These are phyloP conservation scores for Temnothorax nylanderi DNA, from an alignment of 1,140 invertebrate species.

Conservation along the genomic window DNA sequence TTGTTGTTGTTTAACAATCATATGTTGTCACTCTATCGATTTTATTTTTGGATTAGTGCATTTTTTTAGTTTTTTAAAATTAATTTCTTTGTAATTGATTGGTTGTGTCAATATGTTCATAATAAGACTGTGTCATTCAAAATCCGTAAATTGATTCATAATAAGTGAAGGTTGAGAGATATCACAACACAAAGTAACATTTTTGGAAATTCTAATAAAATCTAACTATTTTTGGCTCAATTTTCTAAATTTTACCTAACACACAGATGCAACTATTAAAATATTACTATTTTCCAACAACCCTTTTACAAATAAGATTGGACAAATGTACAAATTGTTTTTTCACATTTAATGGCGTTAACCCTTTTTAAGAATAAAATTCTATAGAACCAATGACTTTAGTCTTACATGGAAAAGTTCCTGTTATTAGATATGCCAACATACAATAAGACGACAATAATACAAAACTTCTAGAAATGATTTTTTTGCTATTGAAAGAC, in stretches of 20 bases:
- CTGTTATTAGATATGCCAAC: not conserved
- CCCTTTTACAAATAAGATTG: not conserved
- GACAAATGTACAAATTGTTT: not conserved
- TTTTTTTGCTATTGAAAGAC: not conserved
- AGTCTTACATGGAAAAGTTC: not conserved
- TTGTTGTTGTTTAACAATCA: not conserved
- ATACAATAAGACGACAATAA: not conserved
- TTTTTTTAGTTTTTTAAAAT: constrained; percentile 10
- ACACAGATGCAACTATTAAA: not conserved
- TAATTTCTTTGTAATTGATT: not conserved
- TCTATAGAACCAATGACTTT: too few species aligned
- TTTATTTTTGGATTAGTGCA: not conserved
- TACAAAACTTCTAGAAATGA: not conserved
- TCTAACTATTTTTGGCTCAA: not conserved
- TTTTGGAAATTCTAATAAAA: not conserved
- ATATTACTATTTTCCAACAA: not conserved
- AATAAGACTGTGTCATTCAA: not conserved
- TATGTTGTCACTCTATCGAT: not conserved
- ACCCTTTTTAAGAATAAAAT: too few species aligned
- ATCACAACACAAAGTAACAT: not conserved
- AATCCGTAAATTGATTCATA: not conserved
- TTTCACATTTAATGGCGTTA: not conserved
- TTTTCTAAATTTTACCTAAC: not conserved
- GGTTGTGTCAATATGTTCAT: not conserved
- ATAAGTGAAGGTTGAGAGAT: not conserved